phyloP scores from a whole-genome alignment of 2,888 invertebrate genomes.

The Steinernema hermaphroditum region DNA sequence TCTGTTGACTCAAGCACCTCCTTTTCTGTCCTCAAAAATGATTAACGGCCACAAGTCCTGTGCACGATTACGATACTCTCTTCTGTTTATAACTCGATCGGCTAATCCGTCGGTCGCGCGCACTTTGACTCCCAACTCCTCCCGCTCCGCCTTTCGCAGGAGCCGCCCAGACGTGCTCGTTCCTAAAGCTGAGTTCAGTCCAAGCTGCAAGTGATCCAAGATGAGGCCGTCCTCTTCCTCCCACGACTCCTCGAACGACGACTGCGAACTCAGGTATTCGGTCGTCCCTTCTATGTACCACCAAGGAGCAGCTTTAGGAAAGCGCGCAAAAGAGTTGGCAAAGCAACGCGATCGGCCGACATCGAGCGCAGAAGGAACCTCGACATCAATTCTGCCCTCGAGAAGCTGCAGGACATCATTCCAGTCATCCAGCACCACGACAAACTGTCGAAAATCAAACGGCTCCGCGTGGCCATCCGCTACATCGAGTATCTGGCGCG shows the following conservation, averaged over 20 bases:
- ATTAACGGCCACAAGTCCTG: background rate
- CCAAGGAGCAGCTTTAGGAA: too few species aligned
- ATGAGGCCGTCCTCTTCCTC: slow-evolving; percentile 6
- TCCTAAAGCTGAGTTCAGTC: background rate
- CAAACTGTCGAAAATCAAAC: background rate
- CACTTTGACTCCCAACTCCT: slow-evolving; percentile 5
- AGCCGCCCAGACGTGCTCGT: background rate
- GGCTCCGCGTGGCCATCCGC: background rate
- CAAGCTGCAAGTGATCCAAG: background rate
- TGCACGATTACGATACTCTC: background rate
- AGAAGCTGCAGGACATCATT: slow-evolving; percentile 19
- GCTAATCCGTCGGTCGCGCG: background rate
- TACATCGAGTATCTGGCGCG: slow-evolving; percentile 11
- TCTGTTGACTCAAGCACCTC: background rate
- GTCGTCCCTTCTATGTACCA: too few species aligned
- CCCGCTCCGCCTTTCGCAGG: background rate
- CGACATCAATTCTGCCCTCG: slow-evolving; percentile 16
- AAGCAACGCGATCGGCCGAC: background rate
- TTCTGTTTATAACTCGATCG: background rate
- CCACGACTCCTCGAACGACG: background rate
- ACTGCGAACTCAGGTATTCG: background rate
- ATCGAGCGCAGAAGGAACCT: slow-evolving; percentile 16
- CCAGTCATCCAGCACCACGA: background rate
- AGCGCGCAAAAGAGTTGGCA: background rate
- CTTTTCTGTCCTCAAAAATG: background rate